phyloP scores from a whole-genome alignment of 92 coral and sea anemone species.

The Phenganax marumi region DNA sequence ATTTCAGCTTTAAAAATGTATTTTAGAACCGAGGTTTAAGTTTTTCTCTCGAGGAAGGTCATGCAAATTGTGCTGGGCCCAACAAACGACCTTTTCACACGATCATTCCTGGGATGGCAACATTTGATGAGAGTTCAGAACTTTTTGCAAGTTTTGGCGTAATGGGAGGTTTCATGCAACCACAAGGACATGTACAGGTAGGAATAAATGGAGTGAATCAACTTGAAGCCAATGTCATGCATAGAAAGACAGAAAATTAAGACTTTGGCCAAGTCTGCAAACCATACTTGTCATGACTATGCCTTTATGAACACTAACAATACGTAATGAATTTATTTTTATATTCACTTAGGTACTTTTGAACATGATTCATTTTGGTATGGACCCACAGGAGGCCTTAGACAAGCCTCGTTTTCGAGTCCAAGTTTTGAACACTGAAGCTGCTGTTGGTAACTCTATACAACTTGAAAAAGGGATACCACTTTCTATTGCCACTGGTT shows the following conservation, averaged over 20 bases:
- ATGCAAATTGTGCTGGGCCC: conserved; percentile 76
- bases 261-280: no score
- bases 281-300: background rate
- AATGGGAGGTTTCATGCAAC: conserved; percentile 99
- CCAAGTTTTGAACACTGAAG: conserved; percentile 34
- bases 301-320: background rate
- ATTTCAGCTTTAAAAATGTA: background rate
- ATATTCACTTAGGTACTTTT: conserved; percentile 66
- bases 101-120: conserved; percentile 95
- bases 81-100: conserved; percentile 92
- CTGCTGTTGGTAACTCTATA: conserved; percentile 49
- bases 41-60: conserved; percentile 71
- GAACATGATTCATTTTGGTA: conserved; percentile 92
- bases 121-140: conserved; percentile 70
- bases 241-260: no score
- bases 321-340: background rate
- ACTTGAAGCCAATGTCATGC: background rate
- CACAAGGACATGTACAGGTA: conserved; percentile 99
- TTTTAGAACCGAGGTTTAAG: conserved; percentile 81
- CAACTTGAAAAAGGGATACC: conserved; percentile 82
- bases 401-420: conserved; percentile 87
- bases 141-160: conserved; percentile 95
- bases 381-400: conserved; percentile 96
- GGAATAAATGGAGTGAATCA: background rate
- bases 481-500: conserved; percentile 42